Conservation (phyloP, 2,888 invertebrate genomes). For the Synanthedon andrenaeformis region DNA sequence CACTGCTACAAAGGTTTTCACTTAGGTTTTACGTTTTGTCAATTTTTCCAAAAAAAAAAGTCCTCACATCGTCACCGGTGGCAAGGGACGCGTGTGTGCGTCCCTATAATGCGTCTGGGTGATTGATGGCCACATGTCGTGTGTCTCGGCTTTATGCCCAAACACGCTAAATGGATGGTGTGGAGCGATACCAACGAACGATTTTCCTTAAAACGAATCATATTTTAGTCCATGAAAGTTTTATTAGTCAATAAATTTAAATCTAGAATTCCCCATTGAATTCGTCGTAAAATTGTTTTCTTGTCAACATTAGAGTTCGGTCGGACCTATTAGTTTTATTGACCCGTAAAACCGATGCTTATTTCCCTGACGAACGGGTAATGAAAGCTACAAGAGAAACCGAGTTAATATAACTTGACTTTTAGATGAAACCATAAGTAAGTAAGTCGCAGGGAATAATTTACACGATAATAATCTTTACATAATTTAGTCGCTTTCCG, state of each 20-base stretch:
- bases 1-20: background rate
- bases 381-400: too few relatives aligned
- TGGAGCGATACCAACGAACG: background rate
- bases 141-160: constrained; percentile 16
- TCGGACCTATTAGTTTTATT: too few relatives aligned
- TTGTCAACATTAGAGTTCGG: too few relatives aligned
- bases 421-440: too few relatives aligned
- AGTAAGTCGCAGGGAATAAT: too few relatives aligned
- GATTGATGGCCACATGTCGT: constrained; percentile 47
- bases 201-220: background rate
- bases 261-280: background rate
- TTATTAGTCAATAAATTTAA: background rate
- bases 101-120: constrained; percentile 37
- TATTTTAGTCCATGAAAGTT: background rate
- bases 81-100: constrained; percentile 23
- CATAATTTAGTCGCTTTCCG: too few relatives aligned
- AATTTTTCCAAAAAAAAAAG: constrained; percentile 17
- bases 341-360: too few relatives aligned
- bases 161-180: constrained; percentile 9
- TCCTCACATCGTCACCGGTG: constrained; percentile 22
- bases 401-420: too few relatives aligned
- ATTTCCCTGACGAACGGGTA: too few relatives aligned
- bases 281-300: background rate
- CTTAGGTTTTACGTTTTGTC: constrained; percentile 14
- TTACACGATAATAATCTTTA: too few relatives aligned